These are phyloP conservation scores for Pristionchus arcanus DNA, from an alignment of 2,888 invertebrate genomes.

Conservation along the genomic window DNA sequence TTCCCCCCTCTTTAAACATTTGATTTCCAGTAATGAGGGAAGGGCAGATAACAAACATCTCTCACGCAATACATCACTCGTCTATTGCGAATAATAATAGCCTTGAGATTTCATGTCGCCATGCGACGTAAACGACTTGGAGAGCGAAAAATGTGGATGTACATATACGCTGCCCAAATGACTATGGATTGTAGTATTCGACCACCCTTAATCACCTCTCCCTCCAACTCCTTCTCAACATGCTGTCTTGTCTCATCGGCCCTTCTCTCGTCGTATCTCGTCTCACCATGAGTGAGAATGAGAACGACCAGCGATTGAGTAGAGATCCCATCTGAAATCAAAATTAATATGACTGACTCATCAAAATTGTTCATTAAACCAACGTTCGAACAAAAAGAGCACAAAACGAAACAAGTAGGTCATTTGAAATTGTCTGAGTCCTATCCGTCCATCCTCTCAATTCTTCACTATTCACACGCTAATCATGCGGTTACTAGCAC, in stretches of 20 bases:
- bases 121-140: no score
- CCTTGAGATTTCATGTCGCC: neutral
- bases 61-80: neutral
- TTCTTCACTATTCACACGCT: neutral
- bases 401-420: neutral
- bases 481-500: neutral
- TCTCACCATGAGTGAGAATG: constrained; percentile 13
- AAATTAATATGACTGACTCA: neutral
- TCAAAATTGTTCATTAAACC: no score
- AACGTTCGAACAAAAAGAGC: neutral
- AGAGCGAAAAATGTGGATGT: no score
- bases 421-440: neutral
- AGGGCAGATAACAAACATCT: neutral
- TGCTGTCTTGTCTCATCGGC: neutral
- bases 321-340: neutral
- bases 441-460: neutral
- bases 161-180: no score
- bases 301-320: constrained; percentile 28
- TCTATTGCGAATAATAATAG: neutral
- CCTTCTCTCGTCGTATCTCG: constrained; percentile 37
- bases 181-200: no score
- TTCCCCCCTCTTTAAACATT: neutral
- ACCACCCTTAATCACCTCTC: constrained; percentile 4
- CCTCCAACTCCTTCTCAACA: constrained; percentile 5
- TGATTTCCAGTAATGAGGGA: neutral